phyloP scores from a whole-genome alignment of 2,888 invertebrate species.

The Orthosia cruda region DNA sequence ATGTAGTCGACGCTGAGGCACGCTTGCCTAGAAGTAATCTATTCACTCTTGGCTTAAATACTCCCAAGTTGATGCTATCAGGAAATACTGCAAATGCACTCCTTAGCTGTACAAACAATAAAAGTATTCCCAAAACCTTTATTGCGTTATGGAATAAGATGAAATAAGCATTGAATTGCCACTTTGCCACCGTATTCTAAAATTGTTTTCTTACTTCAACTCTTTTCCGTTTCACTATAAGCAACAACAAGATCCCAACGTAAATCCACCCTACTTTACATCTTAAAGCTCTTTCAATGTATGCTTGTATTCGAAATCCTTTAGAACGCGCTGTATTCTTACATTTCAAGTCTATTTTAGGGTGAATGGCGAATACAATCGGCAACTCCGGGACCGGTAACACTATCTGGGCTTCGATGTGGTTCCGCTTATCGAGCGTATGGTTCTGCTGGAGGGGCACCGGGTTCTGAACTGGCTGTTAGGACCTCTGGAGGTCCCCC shows the following conservation, averaged over 20 bases:
- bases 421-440: conserved; percentile 96
- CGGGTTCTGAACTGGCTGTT: conserved; percentile 94
- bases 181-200: too few species aligned
- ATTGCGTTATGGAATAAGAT: too few species aligned
- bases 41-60: too few species aligned
- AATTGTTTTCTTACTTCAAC: not conserved
- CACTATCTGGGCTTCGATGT: conserved; percentile 95
- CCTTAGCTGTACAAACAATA: too few species aligned
- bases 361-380: conserved; percentile 93
- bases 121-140: too few species aligned
- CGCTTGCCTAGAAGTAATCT: too few species aligned
- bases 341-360: conserved; percentile 81
- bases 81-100: too few species aligned
- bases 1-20: too few species aligned
- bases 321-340: conserved; percentile 26
- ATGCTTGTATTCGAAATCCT: not conserved
- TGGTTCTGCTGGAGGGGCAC: conserved; percentile 95
- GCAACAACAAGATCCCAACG: not conserved
- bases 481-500: conserved; percentile 95
- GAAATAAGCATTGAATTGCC: too few species aligned
- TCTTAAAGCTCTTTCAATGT: not conserved
- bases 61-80: too few species aligned
- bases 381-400: conserved; percentile 88
- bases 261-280: not conserved
- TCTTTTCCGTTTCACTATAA: not conserved